Evolutionary conservation across 2,888 invertebrate genomes (phyloP).

Genomic region (Cryptus viduatorius): DNA sequence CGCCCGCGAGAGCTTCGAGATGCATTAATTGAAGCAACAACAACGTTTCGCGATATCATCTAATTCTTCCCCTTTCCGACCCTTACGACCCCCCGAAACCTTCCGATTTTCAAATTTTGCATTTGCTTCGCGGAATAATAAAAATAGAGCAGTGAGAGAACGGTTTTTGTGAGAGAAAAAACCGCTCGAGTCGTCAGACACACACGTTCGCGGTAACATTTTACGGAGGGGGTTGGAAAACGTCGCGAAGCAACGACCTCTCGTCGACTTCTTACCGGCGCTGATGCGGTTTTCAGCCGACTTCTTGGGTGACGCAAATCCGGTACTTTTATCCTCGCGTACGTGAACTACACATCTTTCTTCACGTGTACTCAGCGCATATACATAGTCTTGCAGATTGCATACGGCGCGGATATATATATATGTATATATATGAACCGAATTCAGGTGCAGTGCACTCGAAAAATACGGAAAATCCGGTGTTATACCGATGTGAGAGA

Average conservation of each 20-base stretch:
- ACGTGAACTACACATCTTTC: constrained; percentile 15
- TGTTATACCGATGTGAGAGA: constrained; percentile 16
- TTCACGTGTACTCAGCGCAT: neutral
- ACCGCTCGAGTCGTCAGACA: constrained; percentile 34
- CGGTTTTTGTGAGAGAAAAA: constrained; percentile 21
- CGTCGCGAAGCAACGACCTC: constrained; percentile 32
- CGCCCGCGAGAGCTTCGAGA: neutral
- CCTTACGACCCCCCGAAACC: too few relatives aligned
- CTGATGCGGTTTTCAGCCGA: constrained; percentile 9
- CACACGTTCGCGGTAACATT: constrained; percentile 57
- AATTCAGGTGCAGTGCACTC: constrained; percentile 33
- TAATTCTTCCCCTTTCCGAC: neutral
- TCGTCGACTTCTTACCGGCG: constrained; percentile 10
- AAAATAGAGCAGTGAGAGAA: neutral
- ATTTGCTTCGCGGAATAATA: neutral
- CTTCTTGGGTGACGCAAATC: constrained; percentile 39
- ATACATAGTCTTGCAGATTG: neutral
- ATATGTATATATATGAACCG: constrained; percentile 6
- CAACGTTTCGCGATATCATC: neutral
- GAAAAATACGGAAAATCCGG: constrained; percentile 45
- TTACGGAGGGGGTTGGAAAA: constrained; percentile 46
- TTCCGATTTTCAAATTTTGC: too few relatives aligned
- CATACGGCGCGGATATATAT: too few relatives aligned
- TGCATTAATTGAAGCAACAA: neutral
- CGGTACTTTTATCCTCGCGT: constrained; percentile 47